Percentiles rank a stretch among this genome's conserved stretches.
These are phyloP conservation scores for Schizaphis graminum DNA, from an alignment of 2,888 invertebrate genomes.

Conservation along the genomic window DNA sequence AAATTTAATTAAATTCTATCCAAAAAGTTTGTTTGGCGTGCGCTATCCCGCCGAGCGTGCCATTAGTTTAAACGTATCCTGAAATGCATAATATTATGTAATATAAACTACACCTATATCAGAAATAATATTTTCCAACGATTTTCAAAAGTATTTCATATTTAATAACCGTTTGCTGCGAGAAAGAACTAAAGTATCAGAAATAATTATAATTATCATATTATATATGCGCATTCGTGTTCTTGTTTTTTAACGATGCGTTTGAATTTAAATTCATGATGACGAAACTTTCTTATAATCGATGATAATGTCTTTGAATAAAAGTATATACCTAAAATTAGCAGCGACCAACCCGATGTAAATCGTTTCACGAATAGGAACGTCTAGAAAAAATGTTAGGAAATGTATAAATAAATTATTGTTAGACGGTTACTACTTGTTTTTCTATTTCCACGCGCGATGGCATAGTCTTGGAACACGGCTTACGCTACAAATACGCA, in stretches of 20 bases:
- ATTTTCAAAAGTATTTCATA: constrained; percentile 23
- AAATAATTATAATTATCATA: neutral
- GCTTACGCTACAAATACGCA: neutral
- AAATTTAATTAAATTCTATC: constrained; percentile 44
- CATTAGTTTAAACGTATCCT: neutral
- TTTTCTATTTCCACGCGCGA: neutral
- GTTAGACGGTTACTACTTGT: neutral
- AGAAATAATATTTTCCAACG: neutral
- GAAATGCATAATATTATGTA: neutral
- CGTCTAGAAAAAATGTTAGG: neutral
- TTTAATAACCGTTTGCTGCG: neutral
- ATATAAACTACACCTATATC: too few species aligned
- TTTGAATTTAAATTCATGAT: neutral
- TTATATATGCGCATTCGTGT: neutral
- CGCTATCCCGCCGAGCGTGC: neutral
- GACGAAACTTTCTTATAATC: neutral
- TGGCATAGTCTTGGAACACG: neutral
- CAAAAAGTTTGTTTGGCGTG: constrained; percentile 31
- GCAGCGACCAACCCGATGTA: neutral
- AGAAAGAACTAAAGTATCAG: neutral
- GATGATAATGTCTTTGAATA: neutral
- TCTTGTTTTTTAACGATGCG: neutral
- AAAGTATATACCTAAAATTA: neutral
- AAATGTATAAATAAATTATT: neutral
- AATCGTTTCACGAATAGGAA: neutral